phyloP scores from a whole-genome alignment of 2,888 invertebrate species.

The Piscicola geometra region DNA sequence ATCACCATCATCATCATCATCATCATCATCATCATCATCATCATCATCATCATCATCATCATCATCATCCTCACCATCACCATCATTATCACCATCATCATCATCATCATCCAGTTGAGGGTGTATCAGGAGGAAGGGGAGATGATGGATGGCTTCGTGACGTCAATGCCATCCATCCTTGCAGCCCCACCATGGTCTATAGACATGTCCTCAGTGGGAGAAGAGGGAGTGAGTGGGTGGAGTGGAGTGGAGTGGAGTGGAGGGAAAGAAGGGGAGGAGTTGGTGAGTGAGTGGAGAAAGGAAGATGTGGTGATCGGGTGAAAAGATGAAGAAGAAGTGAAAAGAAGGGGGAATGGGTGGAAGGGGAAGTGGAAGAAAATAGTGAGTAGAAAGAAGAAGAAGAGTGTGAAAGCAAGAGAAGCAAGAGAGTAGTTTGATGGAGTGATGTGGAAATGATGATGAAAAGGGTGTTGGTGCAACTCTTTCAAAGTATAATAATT shows the following conservation, averaged over 20 bases:
- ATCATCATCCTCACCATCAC: not conserved
- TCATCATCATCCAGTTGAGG: not conserved
- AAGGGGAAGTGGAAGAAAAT: not conserved
- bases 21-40: conserved; percentile 28
- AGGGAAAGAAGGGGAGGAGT: not conserved
- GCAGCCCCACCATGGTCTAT: not conserved
- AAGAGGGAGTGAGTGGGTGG: too few relatives aligned
- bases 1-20: conserved; percentile 32
- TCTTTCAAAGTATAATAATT: not conserved
- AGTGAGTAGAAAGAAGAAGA: not conserved
- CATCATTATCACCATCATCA: too few relatives aligned
- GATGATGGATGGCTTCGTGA: not conserved
- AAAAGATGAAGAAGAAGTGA: not conserved
- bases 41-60: conserved; percentile 31
- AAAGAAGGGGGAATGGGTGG: not conserved
- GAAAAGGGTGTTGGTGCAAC: not conserved
- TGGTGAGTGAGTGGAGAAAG: not conserved
- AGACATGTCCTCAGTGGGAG: not conserved
- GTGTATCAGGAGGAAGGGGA: not conserved
- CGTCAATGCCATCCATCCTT: not conserved
- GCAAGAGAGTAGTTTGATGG: not conserved
- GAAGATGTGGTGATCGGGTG: not conserved
- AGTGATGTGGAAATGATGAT: not conserved
- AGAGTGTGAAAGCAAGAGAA: not conserved
- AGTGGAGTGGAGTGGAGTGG: not conserved